These are phyloP conservation scores for Chelidonichthys spinosus DNA, from an alignment of 2,797 vertebrate genomes.

Conservation along the genomic window DNA sequence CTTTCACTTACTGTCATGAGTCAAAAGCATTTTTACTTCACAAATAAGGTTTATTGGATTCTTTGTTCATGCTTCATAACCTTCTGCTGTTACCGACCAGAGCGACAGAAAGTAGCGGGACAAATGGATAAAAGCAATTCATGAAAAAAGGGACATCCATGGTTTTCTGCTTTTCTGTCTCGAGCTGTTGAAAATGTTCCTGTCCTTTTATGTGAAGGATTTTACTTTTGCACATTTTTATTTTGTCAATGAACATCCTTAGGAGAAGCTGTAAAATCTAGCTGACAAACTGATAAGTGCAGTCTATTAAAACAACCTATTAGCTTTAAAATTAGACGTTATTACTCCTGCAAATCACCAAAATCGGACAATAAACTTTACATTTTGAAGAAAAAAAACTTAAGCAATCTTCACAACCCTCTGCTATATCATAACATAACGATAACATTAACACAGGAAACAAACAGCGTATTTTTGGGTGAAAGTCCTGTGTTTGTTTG, in stretches of 20 bases:
- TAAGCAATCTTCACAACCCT: too few relatives aligned
- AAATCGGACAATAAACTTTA: too few relatives aligned
- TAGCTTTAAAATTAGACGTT: neutral
- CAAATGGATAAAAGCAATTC: neutral
- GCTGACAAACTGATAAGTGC: neutral
- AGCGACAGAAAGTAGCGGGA: neutral
- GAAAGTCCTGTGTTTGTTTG: too few relatives aligned
- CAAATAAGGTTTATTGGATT: slow-evolving; percentile 25
- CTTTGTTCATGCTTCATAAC: slow-evolving; percentile 32
- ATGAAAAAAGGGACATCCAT: neutral
- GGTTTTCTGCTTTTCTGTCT: neutral
- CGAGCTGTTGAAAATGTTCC: neutral
- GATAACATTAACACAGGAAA: too few relatives aligned
- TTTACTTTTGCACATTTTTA: neutral
- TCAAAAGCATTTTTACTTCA: slow-evolving; percentile 18
- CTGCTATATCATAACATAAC: too few relatives aligned
- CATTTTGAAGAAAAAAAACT: too few relatives aligned
- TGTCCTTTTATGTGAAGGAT: neutral
- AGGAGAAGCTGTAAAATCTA: neutral
- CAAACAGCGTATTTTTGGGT: too few relatives aligned
- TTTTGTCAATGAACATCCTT: neutral
- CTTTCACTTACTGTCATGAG: slow-evolving; percentile 23
- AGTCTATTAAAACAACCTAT: neutral
- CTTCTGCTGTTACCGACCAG: slow-evolving; percentile 4
- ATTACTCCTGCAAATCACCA: too few relatives aligned